phyloP scores from a whole-genome alignment of 2,888 invertebrate species.

The Nomada lathburiana region DNA sequence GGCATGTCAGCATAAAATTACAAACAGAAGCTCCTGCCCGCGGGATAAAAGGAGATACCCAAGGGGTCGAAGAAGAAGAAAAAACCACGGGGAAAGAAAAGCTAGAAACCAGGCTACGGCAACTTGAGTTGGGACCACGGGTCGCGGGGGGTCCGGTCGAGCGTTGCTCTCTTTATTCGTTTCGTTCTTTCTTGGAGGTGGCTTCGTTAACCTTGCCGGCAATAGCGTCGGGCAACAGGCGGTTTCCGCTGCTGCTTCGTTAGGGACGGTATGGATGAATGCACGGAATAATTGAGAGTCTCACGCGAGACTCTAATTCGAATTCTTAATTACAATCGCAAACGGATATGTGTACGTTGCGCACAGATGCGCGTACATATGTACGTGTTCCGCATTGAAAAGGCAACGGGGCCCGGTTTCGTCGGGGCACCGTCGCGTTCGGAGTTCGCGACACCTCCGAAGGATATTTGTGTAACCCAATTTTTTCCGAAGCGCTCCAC shows the following conservation, averaged over 20 bases:
- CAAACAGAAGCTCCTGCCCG: conserved; percentile 15
- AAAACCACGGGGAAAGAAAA: not conserved
- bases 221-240: conserved; percentile 47
- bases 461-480: conserved; percentile 54
- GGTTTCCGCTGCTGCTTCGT: conserved; percentile 42
- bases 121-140: not conserved
- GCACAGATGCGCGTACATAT: too few relatives aligned
- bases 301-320: conserved; percentile 9
- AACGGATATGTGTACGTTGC: not conserved
- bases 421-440: not conserved
- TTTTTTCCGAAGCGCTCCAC: conserved; percentile 33
- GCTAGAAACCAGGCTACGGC: conserved; percentile 7
- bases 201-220: conserved; percentile 46
- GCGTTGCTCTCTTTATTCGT: conserved; percentile 9
- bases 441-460: conserved; percentile 30
- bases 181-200: not conserved
- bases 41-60: conserved; percentile 6
- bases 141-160: conserved; percentile 9
- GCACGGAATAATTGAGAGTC: conserved; percentile 53
- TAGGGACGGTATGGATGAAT: conserved; percentile 44
- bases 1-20: conserved; percentile 31
- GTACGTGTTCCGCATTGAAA: conserved; percentile 1
- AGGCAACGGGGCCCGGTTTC: conserved; percentile 3
- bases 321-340: conserved; percentile 43
- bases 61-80: not conserved